Evolutionary conservation across 2,888 invertebrate species (phyloP), one percentile per base, ranked within the genome.

Genomic region (Perizoma flavofasciatum): DNA sequence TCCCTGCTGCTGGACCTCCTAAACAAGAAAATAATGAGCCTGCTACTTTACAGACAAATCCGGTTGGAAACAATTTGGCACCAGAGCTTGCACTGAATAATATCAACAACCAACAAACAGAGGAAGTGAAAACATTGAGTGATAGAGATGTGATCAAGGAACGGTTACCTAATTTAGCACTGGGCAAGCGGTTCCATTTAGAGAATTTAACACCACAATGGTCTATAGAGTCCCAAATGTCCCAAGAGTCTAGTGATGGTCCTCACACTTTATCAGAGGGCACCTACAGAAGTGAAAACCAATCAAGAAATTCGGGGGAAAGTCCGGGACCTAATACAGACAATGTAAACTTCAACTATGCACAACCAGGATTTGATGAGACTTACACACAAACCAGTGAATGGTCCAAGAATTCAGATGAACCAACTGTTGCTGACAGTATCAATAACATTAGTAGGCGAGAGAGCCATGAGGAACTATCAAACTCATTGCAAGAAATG

Each of bases 161-260:
- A 63, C 83, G 76, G 61, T 82, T 89, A 69, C 93, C 88, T 55
- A 92, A 88, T 72, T 81, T 92, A 71, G 92, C 85, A 45, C 67
- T 88, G 49, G 91, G 88, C 40, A 92, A 88, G 65, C 81, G 89
- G 45, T 82, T 87, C 59, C 85, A 90, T 69, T 74, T 88, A 72
- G 86, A 89, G 46, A 87, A 86, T 75, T 75, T 89, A 68, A 87
- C 94, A 22, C 94, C 94, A 3, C 94, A 94, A 70, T 94, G 94
- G 94, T 94, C 94, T 5, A 93, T 93, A 55, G 95, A 95, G 75
- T 94, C 94, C 40, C 94, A 94, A 77, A 92, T 94, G 83, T 94
- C 94, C 7, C 94, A 94, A 75, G 94, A 94, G 70, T 94, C 94
- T 3, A 94, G 94, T 63, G 94, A 94, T 71, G 93, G 94, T 39